These are phyloP conservation scores for Drosophila eugracilis DNA, from an alignment of 1,140 invertebrate species.

Conservation along the genomic window DNA sequence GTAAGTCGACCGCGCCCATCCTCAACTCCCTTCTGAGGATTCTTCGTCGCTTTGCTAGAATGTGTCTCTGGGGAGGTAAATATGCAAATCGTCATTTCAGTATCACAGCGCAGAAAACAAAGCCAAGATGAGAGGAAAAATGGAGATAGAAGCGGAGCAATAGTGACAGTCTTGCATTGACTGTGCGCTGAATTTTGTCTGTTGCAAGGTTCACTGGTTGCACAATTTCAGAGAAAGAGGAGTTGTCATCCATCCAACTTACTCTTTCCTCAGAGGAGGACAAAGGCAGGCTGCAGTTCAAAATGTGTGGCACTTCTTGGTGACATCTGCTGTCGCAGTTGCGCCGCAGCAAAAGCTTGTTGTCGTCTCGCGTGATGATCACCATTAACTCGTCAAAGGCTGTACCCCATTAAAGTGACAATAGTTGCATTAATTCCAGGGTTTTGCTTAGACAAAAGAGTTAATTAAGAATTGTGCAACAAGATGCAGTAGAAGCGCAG, in stretches of 20 bases:
- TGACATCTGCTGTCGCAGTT: constrained; percentile 32
- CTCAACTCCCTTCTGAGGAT: too few species aligned
- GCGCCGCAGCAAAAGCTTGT: constrained; percentile 11
- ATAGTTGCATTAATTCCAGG: neutral
- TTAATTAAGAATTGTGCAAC: neutral
- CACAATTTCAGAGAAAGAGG: neutral
- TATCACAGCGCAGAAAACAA: constrained; percentile 32
- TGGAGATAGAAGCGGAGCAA: constrained; percentile 29
- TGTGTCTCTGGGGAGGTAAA: neutral
- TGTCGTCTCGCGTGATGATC: neutral
- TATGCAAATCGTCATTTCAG: constrained; percentile 35
- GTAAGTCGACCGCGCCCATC: constrained; percentile 2
- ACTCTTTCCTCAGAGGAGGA: constrained; percentile 8
- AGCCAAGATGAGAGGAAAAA: constrained; percentile 43
- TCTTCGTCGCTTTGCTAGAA: neutral
- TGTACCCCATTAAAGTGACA: neutral
- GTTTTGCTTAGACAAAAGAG: neutral
- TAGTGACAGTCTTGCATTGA: constrained; percentile 9
- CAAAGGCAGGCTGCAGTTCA: neutral
- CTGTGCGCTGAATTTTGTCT: constrained; percentile 26
- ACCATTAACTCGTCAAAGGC: neutral
- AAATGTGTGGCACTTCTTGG: constrained; percentile 40
- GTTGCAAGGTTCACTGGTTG: constrained; percentile 58
- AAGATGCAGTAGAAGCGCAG: neutral
- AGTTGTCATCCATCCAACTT: constrained; percentile 40